phyloP scores from a whole-genome alignment of 2,888 invertebrate species.

The Himalopsyche kuldschensis region DNA sequence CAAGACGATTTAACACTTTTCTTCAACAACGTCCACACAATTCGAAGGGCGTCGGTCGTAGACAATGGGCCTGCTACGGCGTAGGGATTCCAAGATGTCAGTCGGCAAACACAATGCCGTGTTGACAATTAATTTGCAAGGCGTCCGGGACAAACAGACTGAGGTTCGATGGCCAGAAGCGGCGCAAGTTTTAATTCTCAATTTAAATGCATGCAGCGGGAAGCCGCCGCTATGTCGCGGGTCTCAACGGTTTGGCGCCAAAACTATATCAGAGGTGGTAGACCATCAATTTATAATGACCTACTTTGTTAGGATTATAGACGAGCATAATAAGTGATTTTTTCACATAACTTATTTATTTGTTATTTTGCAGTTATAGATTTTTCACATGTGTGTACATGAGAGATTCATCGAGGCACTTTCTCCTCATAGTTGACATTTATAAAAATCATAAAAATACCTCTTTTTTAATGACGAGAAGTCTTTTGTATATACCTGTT shows the following conservation, averaged over 20 bases:
- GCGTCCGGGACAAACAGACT: conserved; percentile 14
- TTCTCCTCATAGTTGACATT: too few relatives aligned
- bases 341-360: too few relatives aligned
- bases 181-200: conserved; percentile 33
- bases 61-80: background rate
- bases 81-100: background rate
- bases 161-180: conserved; percentile 15
- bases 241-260: background rate
- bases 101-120: background rate
- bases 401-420: too few relatives aligned
- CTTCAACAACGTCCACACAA: background rate
- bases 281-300: background rate
- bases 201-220: conserved; percentile 35
- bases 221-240: background rate
- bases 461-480: too few relatives aligned
- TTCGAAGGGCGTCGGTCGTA: background rate
- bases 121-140: conserved; percentile 5
- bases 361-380: too few relatives aligned
- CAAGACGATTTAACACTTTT: background rate
- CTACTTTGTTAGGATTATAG: too few relatives aligned
- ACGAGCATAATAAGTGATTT: too few relatives aligned
- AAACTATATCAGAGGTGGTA: background rate
- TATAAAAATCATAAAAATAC: too few relatives aligned
- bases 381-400: too few relatives aligned
- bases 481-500: too few relatives aligned